A percentile compares a stretch with the other conserved stretches of the same genome.
phyloP scores from a whole-genome alignment of 2,113 vertebrate species.

The Loxodonta africana region DNA sequence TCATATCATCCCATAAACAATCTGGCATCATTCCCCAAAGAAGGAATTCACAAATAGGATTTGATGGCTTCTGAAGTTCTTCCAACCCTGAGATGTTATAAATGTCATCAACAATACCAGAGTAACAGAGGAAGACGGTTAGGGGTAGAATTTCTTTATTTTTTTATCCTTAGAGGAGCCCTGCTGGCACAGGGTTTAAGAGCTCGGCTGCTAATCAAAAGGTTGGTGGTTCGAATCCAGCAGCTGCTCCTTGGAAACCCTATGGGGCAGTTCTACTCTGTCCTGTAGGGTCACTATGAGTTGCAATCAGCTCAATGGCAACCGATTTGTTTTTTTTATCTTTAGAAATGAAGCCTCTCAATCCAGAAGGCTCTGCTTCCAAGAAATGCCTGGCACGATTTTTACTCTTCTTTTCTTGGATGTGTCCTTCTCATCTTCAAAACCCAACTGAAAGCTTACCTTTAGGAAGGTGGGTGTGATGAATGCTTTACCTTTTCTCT shows the following conservation, averaged over 20 bases:
- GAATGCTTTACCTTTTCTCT: conserved; percentile 37
- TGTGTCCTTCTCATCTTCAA: conserved; percentile 38
- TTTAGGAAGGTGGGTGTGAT: conserved; percentile 39
- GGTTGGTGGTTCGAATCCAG: too few species aligned
- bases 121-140: conserved; percentile 22
- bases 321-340: not conserved
- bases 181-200: too few species aligned
- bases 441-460: conserved; percentile 38
- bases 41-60: conserved; percentile 3
- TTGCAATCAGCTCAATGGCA: too few species aligned
- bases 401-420: not conserved
- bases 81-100: not conserved
- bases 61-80: not conserved
- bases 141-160: not conserved
- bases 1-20: not conserved
- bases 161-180: too few species aligned
- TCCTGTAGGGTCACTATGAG: too few species aligned
- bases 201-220: too few species aligned
- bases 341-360: conserved; percentile 57
- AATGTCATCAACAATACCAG: not conserved
- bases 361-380: conserved; percentile 51
- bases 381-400: not conserved
- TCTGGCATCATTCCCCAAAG: not conserved
- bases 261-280: too few species aligned
- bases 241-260: too few species aligned